These are phyloP conservation scores for Lophochroa leadbeateri DNA, from an alignment of 2,113 vertebrate genomes.

Conservation along the genomic window DNA sequence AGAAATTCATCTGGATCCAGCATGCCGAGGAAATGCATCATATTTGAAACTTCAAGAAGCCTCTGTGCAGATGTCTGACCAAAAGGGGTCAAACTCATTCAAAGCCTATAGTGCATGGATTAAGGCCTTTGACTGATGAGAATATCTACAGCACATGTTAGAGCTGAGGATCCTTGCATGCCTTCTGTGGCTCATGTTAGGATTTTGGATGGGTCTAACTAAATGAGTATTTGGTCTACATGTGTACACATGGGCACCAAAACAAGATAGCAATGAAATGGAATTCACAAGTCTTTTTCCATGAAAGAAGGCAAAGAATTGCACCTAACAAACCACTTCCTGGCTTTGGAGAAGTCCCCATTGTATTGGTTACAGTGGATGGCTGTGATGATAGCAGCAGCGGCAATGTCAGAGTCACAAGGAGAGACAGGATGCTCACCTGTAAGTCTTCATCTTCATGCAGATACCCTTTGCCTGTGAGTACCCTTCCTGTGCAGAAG, in stretches of 20 bases:
- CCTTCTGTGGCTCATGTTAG: not conserved
- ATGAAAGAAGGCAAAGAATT: not conserved
- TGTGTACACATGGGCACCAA: not conserved
- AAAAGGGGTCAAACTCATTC: conserved; percentile 57
- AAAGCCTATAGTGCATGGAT: not conserved
- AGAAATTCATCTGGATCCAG: conserved; percentile 75
- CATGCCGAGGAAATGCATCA: conserved; percentile 66
- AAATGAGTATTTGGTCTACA: not conserved
- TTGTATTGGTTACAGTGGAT: too few species aligned
- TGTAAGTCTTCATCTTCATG: not conserved
- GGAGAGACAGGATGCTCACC: not conserved
- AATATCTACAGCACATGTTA: conserved; percentile 27
- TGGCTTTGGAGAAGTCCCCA: not conserved
- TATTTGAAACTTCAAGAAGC: conserved; percentile 70
- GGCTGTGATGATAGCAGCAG: not conserved
- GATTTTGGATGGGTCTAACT: not conserved
- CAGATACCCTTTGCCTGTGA: not conserved
- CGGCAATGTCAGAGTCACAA: not conserved
- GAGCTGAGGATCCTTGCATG: not conserved
- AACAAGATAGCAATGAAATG: not conserved
- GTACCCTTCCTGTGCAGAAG: rapidly evolving
- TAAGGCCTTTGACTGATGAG: conserved; percentile 32
- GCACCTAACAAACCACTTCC: not conserved
- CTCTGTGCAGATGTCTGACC: conserved; percentile 72
- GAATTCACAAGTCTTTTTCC: not conserved